Percentiles rank a stretch among this genome's conserved stretches.
These are phyloP conservation scores for Pandion haliaetus DNA, from an alignment of 2,113 vertebrate species.

Conservation along the genomic window DNA sequence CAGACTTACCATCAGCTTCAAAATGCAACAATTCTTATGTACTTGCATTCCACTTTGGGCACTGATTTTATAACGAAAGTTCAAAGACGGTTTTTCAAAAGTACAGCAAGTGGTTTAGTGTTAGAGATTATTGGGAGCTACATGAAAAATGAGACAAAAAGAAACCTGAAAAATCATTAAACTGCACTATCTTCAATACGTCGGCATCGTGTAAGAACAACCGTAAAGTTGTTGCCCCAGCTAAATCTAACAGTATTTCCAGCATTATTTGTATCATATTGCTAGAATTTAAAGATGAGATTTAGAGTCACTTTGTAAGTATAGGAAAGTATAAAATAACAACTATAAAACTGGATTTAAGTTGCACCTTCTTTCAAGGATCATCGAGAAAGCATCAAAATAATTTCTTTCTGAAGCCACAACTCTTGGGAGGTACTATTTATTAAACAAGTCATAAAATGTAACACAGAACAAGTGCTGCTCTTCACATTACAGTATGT, in stretches of 20 bases:
- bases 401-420: not conserved
- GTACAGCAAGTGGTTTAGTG: not conserved
- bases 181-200: not conserved
- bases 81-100: not conserved
- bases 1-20: not conserved
- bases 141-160: not conserved
- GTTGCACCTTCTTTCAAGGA: not conserved
- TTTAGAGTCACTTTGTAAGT: not conserved
- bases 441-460: not conserved
- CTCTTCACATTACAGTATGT: not conserved
- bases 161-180: not conserved
- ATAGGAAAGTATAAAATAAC: not conserved
- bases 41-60: not conserved
- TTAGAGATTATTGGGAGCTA: not conserved
- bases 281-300: not conserved
- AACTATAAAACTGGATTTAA: not conserved
- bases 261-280: not conserved
- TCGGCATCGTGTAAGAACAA: not conserved
- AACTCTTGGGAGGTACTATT: not conserved
- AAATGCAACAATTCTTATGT: not conserved
- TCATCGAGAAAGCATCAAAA: not conserved
- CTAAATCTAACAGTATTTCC: not conserved
- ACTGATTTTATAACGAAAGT: not conserved
- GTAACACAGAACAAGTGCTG: not conserved
- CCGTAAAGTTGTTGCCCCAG: too few relatives aligned